A percentile compares a stretch with the other conserved stretches of the same genome.
Conservation (phyloP, 2,797 vertebrate genomes). For the Amazonetta brasiliensis region DNA sequence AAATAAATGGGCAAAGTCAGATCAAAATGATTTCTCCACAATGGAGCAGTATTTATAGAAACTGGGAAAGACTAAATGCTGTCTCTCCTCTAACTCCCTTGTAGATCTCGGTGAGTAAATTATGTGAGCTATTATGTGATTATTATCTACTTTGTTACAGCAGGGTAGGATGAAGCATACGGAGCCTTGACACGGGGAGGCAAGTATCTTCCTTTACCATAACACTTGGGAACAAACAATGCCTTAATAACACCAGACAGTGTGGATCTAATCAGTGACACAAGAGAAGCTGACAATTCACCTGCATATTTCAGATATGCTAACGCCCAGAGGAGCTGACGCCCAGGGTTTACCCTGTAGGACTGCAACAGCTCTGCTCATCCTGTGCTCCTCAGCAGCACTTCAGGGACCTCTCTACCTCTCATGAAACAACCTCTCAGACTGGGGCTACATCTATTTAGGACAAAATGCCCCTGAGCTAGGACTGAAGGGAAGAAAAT, state of each 20-base stretch:
- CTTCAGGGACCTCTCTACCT: neutral
- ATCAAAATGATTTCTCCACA: constrained; percentile 48
- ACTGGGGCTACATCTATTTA: neutral
- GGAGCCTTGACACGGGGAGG: constrained; percentile 6
- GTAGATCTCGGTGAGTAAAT: constrained; percentile 23
- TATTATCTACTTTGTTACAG: constrained; percentile 14
- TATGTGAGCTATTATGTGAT: neutral
- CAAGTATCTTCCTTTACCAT: constrained; percentile 2
- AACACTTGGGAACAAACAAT: constrained; percentile 3
- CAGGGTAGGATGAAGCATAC: neutral
- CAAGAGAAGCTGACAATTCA: neutral
- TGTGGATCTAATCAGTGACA: neutral
- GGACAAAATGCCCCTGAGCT: neutral
- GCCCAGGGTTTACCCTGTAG: neutral
- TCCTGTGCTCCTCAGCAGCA: neutral
- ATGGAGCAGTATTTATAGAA: constrained; percentile 37
- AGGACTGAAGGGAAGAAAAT: neutral
- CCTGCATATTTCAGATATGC: neutral
- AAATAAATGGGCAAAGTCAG: constrained; percentile 56
- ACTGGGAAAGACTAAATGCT: constrained; percentile 41
- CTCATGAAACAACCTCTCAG: neutral
- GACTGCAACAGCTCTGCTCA: neutral
- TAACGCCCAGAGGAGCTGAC: neutral
- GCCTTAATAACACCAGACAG: constrained; percentile 7
- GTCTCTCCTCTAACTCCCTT: neutral